Base-by-base conservation (phyloP, 2,888 invertebrate species). In the Hedychridium roseum region DNA sequence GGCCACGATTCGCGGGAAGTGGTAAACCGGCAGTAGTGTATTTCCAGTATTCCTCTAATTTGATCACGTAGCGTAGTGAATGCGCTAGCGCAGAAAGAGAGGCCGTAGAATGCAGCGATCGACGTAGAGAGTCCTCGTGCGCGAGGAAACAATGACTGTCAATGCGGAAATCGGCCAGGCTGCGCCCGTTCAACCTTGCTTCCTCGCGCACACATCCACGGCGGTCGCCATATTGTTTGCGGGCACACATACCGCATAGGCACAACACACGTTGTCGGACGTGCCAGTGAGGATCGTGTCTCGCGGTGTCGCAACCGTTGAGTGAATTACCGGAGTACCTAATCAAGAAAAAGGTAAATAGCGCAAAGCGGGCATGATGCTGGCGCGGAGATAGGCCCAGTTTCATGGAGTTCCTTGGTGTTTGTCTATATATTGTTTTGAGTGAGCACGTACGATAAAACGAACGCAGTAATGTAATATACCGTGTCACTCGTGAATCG, bases 161-260 rank as follows among this genome's bases (percentile, higher is more conserved):
- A 70, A 67, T 65, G 65, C 61, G 64, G 63, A 69, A 72, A 71
- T 72, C 64, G 64, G 64, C 53, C 61, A 58, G n/a, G n/a, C n/a
- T n/a, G n/a, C n/a, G n/a, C n/a, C n/a, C n/a, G n/a, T n/a, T n/a
- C n/a, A n/a, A n/a, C n/a, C n/a, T n/a, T n/a, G n/a, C n/a, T n/a
- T n/a, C n/a, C n/a, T n/a, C n/a, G n/a, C n/a, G n/a, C n/a, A n/a
- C n/a, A n/a, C n/a, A n/a, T n/a, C 20, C 26, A 18, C 27, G 21
- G 16, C 36, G 46, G 60, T 58, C 65, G 70, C 73, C 73, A 73
- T 73, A 70, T 73, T 75, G 64, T 70, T 68, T 64, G 61, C 60
- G n/a, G n/a, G n/a, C n/a, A n/a, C n/a, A n/a, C n/a, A n/a, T n/a
- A n/a, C n/a, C n/a, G n/a, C n/a, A n/a, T n/a, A n/a, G n/a, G n/a